Base-by-base conservation (phyloP, 2,888 invertebrate genomes). In the Biston stratarius region DNA sequence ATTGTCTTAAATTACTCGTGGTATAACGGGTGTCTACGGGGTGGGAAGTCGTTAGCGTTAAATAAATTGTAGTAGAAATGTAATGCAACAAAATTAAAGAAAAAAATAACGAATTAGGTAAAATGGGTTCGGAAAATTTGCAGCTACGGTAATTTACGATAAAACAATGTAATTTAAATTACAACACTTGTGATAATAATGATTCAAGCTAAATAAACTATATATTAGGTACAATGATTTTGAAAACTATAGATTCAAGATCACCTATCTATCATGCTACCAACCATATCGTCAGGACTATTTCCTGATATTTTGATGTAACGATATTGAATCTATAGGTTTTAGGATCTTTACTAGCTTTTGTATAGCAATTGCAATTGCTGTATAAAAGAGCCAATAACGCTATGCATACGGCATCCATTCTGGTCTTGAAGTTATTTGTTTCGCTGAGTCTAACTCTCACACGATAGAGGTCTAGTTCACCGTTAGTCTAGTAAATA, bases 131-230 rank as follows among this genome's bases (percentile, higher is more conserved):
- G 53, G 11, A 56, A 56, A 10, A 42, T 42, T 60, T 49, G 65
- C 65, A 65, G 60, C 65, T 65, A 65, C 12, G 47, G 14, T 49
- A 9, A 55, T 49, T 49, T 33, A n/a, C n/a, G 14, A n/a, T 15
- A 34, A 53, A 59, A 15, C 59, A 40, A 12, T 40, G 7, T 66
- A 5, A 34, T 49, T 49, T 12, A 44, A 48, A 44, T 36, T 61
- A 15, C 42, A 57, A 57, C 34, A 8, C 36, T 57, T 67, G 61
- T 60, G 63, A 61, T 64, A 58, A 24, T 40, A 38, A 40, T 53
- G 10, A 58, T 61, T 40, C 48, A 44, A 57, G 57, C 55, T 38
- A 56, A 33, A 12, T 51, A 51, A 51, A 44, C 38, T 64, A 51
- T 51, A 49, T 11, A 12, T 49, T 49, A n/a, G 51, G 12, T 33